A percentile compares a stretch with the other conserved stretches of the same genome.
Conservation (phyloP, 2,888 invertebrate species). For the Nemotelus pantherinus region DNA sequence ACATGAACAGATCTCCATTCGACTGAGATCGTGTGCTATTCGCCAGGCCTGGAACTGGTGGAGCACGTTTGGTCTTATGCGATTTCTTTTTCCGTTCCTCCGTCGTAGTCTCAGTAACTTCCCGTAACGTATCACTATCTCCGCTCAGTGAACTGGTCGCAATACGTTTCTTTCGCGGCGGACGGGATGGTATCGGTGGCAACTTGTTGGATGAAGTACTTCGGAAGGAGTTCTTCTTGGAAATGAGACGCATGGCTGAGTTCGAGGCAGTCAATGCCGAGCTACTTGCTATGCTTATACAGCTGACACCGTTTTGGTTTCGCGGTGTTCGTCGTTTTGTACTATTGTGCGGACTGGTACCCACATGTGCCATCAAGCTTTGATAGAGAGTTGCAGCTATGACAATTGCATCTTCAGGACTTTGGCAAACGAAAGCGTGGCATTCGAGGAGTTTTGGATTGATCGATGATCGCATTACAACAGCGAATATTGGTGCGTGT, state of each 20-base stretch:
- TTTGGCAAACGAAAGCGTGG: conserved; percentile 90
- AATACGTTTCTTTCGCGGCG: conserved; percentile 79
- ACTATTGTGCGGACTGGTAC: conserved; percentile 65
- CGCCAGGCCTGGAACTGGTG: conserved; percentile 65
- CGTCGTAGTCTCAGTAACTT: conserved; percentile 64
- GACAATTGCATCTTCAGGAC: conserved; percentile 89
- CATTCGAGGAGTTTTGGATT: conserved; percentile 85
- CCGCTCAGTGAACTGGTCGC: conserved; percentile 72
- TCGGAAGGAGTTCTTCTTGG: conserved; percentile 48
- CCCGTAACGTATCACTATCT: conserved; percentile 70
- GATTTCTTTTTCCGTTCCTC: conserved; percentile 69
- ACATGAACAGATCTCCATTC: conserved; percentile 44
- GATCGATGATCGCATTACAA: conserved; percentile 83
- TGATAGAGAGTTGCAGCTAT: conserved; percentile 92
- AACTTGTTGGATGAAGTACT: conserved; percentile 59
- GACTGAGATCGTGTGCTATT: conserved; percentile 25
- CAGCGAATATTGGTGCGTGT: conserved; percentile 88
- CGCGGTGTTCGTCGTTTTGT: conserved; percentile 69
- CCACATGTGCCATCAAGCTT: conserved; percentile 84
- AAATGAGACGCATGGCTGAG: conserved; percentile 34
- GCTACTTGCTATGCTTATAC: conserved; percentile 79
- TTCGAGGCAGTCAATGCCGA: conserved; percentile 63
- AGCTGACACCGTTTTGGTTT: conserved; percentile 79
- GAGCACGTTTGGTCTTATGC: conserved; percentile 68
- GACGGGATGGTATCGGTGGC: conserved; percentile 70